Base-by-base conservation (phyloP, 1,140 invertebrate genomes). In the Apis laboriosa region DNA sequence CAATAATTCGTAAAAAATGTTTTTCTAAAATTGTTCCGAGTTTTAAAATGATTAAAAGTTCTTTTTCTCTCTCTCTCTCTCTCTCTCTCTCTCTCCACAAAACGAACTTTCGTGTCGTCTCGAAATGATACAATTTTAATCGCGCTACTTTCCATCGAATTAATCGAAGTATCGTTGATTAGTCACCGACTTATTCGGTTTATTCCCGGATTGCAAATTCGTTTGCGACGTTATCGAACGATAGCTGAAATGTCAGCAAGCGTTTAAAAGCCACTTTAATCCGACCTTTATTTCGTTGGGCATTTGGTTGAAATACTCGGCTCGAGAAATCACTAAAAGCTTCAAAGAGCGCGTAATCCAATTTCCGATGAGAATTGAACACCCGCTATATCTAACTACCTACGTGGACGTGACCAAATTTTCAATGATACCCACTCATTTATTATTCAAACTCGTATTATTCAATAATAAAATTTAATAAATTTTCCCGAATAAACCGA, bases 201-300 rank as follows among this genome's bases (percentile, higher is more conserved):
- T 58, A 12, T 9, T 58, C 8, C 19, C 12, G 9, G 5, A 12
- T 43, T 24, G 43, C 15, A 75, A 61, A 75, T 67, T 56, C 66
- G 67, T 24, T 58, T 34, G 76, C 53, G 64, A 78, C 64, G 49
- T 51, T 78, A 78, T 78, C 53, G 64, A 78, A 12, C 34, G 13
- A n/a, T 21, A 9, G 34, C 53, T 24, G 51, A 77, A 77, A 77
- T 49, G 75, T 67, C 75, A 67, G 51, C 51, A 28, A 24, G 53
- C 51, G 15, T 77, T 55, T 77, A 56, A 77, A 77, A 77, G 75
- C 75, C 63, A 77, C 75, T 77, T 67, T 77, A 77, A 67, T 67
- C 60, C 64, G 63, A 66, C 28, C 75, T 77, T 77, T 77, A 77
- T 77, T 56, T 68, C 76, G 34, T 51, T 24, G 64, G 24, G 21